phyloP scores from a whole-genome alignment of 2,113 vertebrate genomes.

The Phainopepla nitens region DNA sequence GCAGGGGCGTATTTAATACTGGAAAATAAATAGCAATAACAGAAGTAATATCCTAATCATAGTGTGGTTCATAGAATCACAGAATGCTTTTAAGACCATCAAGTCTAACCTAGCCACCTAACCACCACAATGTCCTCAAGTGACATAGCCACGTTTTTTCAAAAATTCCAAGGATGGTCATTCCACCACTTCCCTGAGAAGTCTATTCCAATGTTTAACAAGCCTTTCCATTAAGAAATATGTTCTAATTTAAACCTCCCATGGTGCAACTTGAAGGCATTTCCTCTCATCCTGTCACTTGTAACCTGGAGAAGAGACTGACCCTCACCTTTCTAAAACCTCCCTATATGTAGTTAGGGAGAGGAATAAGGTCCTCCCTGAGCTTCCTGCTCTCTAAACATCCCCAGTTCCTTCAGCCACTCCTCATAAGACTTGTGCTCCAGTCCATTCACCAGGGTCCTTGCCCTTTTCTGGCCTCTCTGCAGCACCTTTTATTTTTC shows the following conservation, averaged over 20 bases:
- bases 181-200: not conserved
- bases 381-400: not conserved
- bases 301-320: not conserved
- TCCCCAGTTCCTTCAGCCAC: not conserved
- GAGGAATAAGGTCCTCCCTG: not conserved
- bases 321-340: not conserved
- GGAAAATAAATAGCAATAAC: not conserved
- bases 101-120: not conserved
- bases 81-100: not conserved
- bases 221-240: not conserved
- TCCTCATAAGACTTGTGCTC: not conserved
- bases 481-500: not conserved
- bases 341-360: not conserved
- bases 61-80: not conserved
- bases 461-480: not conserved
- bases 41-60: not conserved
- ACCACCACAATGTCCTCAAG: accelerated
- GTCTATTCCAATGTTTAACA: not conserved
- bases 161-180: not conserved
- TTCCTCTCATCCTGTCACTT: not conserved
- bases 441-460: not conserved
- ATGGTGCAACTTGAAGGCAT: not conserved
- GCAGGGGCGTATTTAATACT: not conserved
- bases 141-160: not conserved
- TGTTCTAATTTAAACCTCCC: not conserved